phyloP scores from a whole-genome alignment of 1,140 invertebrate genomes.

The Euwallacea fornicatus region DNA sequence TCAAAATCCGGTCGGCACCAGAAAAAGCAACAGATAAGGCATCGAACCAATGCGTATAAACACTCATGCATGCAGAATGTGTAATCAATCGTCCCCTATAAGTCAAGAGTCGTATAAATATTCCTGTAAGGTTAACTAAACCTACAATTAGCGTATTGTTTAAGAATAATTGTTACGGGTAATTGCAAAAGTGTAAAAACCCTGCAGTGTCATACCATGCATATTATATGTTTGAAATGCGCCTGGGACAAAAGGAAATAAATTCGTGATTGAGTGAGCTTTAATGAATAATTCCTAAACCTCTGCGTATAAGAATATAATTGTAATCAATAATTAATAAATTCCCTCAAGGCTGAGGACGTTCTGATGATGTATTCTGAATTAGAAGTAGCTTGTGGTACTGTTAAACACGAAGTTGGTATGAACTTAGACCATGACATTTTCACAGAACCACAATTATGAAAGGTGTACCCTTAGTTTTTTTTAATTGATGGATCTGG shows the following conservation, averaged over 20 bases:
- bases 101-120: too few relatives aligned
- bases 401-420: slow-evolving; percentile 27
- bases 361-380: slow-evolving; percentile 30
- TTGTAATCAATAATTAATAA: slow-evolving; percentile 37
- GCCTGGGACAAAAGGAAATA: slow-evolving; percentile 19
- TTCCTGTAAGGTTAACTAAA: not conserved
- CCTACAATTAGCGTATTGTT: slow-evolving; percentile 4
- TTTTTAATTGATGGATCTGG: slow-evolving; percentile 33
- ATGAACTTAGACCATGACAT: slow-evolving; percentile 38
- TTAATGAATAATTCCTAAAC: slow-evolving; percentile 30
- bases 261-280: slow-evolving; percentile 26
- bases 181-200: slow-evolving; percentile 25
- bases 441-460: slow-evolving; percentile 36
- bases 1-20: too few relatives aligned
- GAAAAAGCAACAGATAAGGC: too few relatives aligned
- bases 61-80: too few relatives aligned
- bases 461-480: slow-evolving; percentile 36
- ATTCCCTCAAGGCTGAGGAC: slow-evolving; percentile 26
- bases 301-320: slow-evolving; percentile 22
- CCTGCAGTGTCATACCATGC: slow-evolving; percentile 25
- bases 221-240: slow-evolving; percentile 24
- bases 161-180: slow-evolving; percentile 5
- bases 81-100: too few relatives aligned
- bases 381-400: slow-evolving; percentile 29
- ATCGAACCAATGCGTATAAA: too few relatives aligned